These are phyloP conservation scores for Sturnus vulgaris DNA, from an alignment of 2,113 vertebrate genomes.

Conservation along the genomic window DNA sequence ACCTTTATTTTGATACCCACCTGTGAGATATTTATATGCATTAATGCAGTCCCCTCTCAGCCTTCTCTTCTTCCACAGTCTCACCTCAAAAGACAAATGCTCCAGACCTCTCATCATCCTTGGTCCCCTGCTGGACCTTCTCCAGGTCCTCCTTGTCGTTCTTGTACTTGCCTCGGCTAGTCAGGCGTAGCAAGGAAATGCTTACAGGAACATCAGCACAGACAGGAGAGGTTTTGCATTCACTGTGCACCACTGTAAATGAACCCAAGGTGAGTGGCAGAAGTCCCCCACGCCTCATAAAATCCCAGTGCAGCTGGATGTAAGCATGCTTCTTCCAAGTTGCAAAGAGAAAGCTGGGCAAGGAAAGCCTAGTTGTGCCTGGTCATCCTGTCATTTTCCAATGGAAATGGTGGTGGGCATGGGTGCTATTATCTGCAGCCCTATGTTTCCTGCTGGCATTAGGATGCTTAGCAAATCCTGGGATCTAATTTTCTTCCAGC, in stretches of 20 bases:
- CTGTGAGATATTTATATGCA: background rate
- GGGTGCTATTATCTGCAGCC: background rate
- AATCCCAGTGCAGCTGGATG: background rate
- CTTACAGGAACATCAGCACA: background rate
- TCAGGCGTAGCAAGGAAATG: background rate
- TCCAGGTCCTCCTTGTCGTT: background rate
- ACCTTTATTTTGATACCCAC: background rate
- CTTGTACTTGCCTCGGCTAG: fast-evolving
- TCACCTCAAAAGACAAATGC: background rate
- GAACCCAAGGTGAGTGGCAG: fast-evolving
- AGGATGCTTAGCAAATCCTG: background rate
- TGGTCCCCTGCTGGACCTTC: background rate
- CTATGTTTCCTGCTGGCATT: background rate
- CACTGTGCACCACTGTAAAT: background rate
- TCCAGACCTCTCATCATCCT: background rate
- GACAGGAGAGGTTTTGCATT: background rate
- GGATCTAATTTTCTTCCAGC: background rate
- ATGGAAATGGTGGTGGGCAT: background rate
- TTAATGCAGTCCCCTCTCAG: background rate
- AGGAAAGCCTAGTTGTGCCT: background rate
- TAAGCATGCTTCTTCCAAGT: background rate
- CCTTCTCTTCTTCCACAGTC: background rate
- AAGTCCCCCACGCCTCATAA: background rate
- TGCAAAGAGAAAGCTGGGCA: background rate
- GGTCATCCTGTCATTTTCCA: background rate